Base-by-base conservation (phyloP, 1,140 invertebrate species). In the Brachionus manjavacas region DNA sequence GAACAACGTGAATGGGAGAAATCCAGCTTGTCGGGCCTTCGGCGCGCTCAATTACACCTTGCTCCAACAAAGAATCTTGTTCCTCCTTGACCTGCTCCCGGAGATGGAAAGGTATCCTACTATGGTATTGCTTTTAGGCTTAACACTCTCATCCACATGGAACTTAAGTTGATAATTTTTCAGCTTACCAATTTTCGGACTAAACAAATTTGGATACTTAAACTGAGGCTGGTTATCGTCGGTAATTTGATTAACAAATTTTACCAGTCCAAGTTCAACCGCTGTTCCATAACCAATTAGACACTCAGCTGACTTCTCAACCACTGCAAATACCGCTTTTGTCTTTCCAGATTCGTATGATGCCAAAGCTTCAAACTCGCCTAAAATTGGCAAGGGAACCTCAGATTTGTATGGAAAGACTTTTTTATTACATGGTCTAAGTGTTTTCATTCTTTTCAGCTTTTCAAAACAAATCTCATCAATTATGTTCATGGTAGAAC, bases 21-120 rank as follows among this genome's bases (percentile, higher is more conserved):
- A 87, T 84, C 87, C 86, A 87, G 1, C 85, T 85, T 14, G 87
- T 87, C 28, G 87, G 85, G n/a, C 49, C 49, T 23, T 84, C 84
- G 43, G 84, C 86, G 23, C 85, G 86, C 84, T 86, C 87, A 74
- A 87, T 85, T 12, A 88, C 86, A 60, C 86, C 86, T 31, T 41
- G 25, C 20, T 85, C 25, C 39, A 85, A 16, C 20, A 87, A 70
- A 25, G 85, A 78, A 0, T 85, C 55, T 16, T 86, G 49, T 80
- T 87, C 85, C 11, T 68, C 64, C 49, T 85, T 85, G 0, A 86
- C 85, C 52, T 86, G 85, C n/a, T 84, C 16, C 35, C 86, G 74
- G 9, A 85, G 64, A 84, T 84, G 86, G 85, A 85, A 87, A 46
- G 55, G 85, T 55, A 60, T 80, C n/a, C 85, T 76, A 70, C 86